A percentile compares a stretch with the other conserved stretches of the same genome.
These are phyloP conservation scores for Pavo muticus DNA, from an alignment of 2,113 vertebrate species.

Conservation along the genomic window DNA sequence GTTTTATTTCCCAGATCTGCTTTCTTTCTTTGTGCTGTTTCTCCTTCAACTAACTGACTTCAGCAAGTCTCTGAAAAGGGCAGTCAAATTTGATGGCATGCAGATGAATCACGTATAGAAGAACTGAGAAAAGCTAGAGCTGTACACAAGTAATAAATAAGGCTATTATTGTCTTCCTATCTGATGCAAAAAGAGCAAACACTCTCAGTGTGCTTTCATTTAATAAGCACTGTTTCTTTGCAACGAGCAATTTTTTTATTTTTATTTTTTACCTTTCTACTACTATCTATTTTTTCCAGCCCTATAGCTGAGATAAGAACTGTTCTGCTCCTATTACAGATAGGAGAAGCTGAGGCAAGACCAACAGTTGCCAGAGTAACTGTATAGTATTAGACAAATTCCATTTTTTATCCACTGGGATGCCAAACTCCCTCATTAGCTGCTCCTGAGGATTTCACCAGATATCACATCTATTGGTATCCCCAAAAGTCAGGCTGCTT, in stretches of 20 bases:
- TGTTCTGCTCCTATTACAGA: background rate
- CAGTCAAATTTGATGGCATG: background rate
- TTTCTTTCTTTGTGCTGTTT: background rate
- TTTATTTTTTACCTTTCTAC: background rate
- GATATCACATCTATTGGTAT: accelerated
- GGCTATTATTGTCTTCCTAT: background rate
- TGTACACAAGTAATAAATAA: background rate
- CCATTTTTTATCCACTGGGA: accelerated
- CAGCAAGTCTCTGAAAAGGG: background rate
- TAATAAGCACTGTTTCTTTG: background rate
- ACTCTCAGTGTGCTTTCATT: background rate
- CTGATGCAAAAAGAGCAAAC: background rate
- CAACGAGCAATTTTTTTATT: background rate
- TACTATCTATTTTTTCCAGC: background rate
- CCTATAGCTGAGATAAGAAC: background rate
- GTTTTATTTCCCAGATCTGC: background rate
- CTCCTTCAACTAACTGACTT: background rate
- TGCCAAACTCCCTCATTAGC: background rate
- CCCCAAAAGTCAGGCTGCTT: background rate
- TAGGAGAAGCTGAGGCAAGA: background rate
- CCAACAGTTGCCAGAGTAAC: background rate
- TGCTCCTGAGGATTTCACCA: background rate
- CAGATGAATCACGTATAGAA: background rate
- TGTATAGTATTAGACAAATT: background rate
- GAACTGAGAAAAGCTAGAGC: background rate